Conservation (phyloP, 2,888 invertebrate genomes). For the Sacculina carcini region DNA sequence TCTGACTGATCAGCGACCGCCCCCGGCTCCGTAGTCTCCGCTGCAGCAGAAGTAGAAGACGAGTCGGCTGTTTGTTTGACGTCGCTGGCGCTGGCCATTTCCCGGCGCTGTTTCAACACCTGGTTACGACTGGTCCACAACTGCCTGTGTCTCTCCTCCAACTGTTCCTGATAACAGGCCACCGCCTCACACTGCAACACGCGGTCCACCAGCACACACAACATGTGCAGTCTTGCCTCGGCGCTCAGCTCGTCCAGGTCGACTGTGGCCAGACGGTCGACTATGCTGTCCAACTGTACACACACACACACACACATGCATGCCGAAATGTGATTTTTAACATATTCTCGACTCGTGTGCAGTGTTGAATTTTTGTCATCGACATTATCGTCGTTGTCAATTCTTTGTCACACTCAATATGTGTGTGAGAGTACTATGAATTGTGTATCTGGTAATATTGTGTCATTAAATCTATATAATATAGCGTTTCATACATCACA, state of each 20-base stretch:
- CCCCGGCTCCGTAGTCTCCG: not conserved
- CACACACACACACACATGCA: too few relatives aligned
- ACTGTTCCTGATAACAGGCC: not conserved
- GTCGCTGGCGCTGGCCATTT: not conserved
- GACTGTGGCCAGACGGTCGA: slow-evolving; percentile 9
- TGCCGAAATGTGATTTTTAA: not conserved
- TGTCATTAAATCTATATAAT: too few relatives aligned
- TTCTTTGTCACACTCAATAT: too few relatives aligned
- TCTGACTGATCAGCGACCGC: too few relatives aligned
- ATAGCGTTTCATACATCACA: too few relatives aligned
- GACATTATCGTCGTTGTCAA: too few relatives aligned
- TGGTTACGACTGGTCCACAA: not conserved
- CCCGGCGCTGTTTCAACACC: not conserved
- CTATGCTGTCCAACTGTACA: slow-evolving; percentile 9
- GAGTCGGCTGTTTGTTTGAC: not conserved
- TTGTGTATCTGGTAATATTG: too few relatives aligned
- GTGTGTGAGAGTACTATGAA: too few relatives aligned
- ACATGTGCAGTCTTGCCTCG: slow-evolving; percentile 8
- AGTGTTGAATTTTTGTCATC: too few relatives aligned
- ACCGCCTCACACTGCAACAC: slow-evolving; percentile 5
- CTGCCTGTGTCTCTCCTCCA: not conserved
- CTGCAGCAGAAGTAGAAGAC: not conserved
- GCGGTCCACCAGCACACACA: slow-evolving; percentile 11
- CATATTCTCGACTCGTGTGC: too few relatives aligned
- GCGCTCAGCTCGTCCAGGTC: slow-evolving; percentile 11